Evolutionary conservation across 1,140 invertebrate species (phyloP).

Genomic region (Asbolus verrucosus): DNA sequence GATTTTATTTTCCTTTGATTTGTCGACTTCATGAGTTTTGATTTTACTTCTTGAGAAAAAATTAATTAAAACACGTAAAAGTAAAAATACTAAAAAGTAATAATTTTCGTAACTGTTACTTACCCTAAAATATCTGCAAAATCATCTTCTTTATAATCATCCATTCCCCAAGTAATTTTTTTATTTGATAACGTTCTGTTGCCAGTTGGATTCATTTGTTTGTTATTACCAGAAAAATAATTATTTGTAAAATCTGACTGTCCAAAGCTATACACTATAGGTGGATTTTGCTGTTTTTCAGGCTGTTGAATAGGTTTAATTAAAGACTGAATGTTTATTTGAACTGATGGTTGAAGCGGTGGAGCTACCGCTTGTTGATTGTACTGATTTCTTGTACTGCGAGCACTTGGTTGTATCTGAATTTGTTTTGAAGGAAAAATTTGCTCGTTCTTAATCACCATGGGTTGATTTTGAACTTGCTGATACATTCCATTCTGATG

Average conservation of each 20-base stretch:
- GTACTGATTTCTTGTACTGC: slow-evolving; percentile 17
- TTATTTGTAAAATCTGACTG: slow-evolving; percentile 62
- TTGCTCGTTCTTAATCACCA: slow-evolving; percentile 14
- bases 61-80: slow-evolving; percentile 51
- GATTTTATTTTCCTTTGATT: slow-evolving; percentile 68
- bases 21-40: slow-evolving; percentile 60
- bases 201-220: slow-evolving; percentile 59
- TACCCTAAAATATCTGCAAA: slow-evolving; percentile 73
- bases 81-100: too few species aligned
- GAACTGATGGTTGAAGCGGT: slow-evolving; percentile 54
- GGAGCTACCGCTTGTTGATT: slow-evolving; percentile 30
- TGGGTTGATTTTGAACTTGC: not conserved
- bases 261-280: slow-evolving; percentile 63
- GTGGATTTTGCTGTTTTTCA: slow-evolving; percentile 57
- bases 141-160: slow-evolving; percentile 69
- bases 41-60: slow-evolving; percentile 61
- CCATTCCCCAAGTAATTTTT: slow-evolving; percentile 58
- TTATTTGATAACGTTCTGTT: slow-evolving; percentile 60
- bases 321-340: slow-evolving; percentile 61
- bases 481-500: slow-evolving; percentile 1
- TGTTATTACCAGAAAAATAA: slow-evolving; percentile 49
- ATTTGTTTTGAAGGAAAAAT: slow-evolving; percentile 32
- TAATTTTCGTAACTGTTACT: slow-evolving; percentile 51
- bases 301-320: slow-evolving; percentile 59
- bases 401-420: slow-evolving; percentile 19